Conservation (phyloP, 2,113 vertebrate genomes). For the Nannospalax galili region DNA sequence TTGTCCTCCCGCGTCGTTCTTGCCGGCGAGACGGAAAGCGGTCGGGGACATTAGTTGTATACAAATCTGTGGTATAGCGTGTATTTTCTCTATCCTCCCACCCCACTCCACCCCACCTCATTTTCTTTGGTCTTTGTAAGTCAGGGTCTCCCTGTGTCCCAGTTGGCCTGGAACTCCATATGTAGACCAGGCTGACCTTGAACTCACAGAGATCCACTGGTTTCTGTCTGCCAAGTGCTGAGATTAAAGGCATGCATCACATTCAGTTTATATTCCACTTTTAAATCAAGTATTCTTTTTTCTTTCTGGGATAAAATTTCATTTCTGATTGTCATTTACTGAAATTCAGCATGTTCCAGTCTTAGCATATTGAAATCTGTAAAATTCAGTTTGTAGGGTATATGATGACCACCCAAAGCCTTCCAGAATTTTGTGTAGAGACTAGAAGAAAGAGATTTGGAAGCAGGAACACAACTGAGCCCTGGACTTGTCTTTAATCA, state of each 20-base stretch:
- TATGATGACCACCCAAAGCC: conserved; percentile 49
- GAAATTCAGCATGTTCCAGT: conserved; percentile 42
- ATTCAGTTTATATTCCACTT: no score
- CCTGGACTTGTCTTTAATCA: conserved; percentile 62
- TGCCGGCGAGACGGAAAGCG: no score
- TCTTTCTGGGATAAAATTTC: conserved; percentile 1
- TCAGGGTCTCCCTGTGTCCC: no score
- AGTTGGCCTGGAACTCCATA: no score
- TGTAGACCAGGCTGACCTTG: no score
- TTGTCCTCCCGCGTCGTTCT: no score
- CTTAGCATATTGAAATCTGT: conserved; percentile 35
- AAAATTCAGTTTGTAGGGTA: conserved; percentile 50
- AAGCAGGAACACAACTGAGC: conserved; percentile 45
- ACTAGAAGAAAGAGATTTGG: conserved; percentile 61
- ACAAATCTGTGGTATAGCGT: not conserved
- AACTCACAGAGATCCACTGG: no score
- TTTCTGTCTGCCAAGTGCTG: no score
- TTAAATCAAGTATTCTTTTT: not conserved
- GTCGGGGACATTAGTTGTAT: no score
- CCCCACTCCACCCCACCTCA: no score
- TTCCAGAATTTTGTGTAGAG: conserved; percentile 68
- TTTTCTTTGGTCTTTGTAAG: no score
- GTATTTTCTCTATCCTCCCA: conserved; percentile 19
- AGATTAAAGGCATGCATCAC: no score
- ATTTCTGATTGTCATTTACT: not conserved